phyloP scores from a whole-genome alignment of 2,888 invertebrate species.

The Ophion slaviceki region DNA sequence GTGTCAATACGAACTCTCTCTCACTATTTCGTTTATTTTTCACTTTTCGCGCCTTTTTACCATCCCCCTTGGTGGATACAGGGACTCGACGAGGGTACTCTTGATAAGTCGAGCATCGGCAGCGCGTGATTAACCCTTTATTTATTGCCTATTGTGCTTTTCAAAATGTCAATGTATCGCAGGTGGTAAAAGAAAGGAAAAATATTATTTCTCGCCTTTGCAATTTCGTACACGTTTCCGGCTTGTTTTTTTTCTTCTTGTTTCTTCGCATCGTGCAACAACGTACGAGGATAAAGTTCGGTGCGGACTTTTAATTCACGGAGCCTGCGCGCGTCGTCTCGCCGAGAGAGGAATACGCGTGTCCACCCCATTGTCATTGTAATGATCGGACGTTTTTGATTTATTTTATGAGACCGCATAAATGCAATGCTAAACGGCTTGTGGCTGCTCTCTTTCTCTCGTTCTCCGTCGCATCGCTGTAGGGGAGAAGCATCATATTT shows the following conservation, averaged over 20 bases:
- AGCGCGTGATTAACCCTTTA: too few species aligned
- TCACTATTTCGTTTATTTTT: not conserved
- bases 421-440: constrained; percentile 70
- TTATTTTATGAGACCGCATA: constrained; percentile 77
- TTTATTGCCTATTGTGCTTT: too few species aligned
- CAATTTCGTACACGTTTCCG: too few species aligned
- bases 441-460: constrained; percentile 25
- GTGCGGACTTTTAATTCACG: too few species aligned
- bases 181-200: too few species aligned
- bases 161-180: too few species aligned
- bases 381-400: constrained; percentile 78
- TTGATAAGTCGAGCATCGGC: too few species aligned
- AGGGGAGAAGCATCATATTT: too few species aligned
- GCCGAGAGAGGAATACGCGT: constrained; percentile 14
- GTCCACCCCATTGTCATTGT: constrained; percentile 77
- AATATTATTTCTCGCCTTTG: too few species aligned
- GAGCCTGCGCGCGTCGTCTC: not conserved
- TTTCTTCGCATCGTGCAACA: not conserved
- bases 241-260: not conserved
- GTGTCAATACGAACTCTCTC: constrained; percentile 25
- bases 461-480: constrained; percentile 1
- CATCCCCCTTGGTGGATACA: too few species aligned
- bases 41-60: not conserved
- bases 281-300: not conserved
- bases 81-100: not conserved